phyloP scores from a whole-genome alignment of 2,113 vertebrate species.

The Callipepla squamata region DNA sequence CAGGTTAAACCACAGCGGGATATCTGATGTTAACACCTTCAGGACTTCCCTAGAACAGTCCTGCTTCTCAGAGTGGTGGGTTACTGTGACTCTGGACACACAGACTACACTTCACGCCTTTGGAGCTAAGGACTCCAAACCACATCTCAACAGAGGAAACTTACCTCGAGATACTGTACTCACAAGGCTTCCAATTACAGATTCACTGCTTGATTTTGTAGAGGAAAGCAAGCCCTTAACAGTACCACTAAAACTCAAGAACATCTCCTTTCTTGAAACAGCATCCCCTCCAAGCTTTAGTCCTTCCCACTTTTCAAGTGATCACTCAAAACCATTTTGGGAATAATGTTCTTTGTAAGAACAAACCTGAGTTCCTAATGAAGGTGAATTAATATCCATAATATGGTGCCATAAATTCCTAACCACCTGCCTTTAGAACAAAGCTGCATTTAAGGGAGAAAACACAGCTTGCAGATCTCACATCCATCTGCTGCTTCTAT shows the following conservation, averaged over 20 bases:
- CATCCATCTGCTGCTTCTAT: neutral
- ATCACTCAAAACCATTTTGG: neutral
- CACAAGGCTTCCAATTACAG: neutral
- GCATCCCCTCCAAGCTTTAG: neutral
- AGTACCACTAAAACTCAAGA: neutral
- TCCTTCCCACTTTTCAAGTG: neutral
- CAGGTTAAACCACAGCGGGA: no score
- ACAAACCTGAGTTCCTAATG: neutral
- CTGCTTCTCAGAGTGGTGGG: neutral
- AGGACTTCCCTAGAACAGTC: neutral
- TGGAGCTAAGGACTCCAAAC: neutral
- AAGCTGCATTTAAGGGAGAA: neutral
- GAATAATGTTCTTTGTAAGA: neutral
- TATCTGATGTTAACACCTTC: fast-evolving
- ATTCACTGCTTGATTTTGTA: neutral
- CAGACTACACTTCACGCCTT: neutral
- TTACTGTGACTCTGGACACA: neutral
- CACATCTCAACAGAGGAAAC: neutral
- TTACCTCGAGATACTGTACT: neutral
- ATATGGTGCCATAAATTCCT: neutral
- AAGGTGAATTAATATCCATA: neutral
- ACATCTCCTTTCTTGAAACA: neutral
- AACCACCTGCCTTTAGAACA: neutral
- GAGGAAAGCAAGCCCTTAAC: neutral
- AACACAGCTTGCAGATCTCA: neutral